Evolutionary conservation across 2,113 vertebrate species (phyloP), one percentile per base, ranked within the genome.

Genomic region (Elgaria multicarinata): DNA sequence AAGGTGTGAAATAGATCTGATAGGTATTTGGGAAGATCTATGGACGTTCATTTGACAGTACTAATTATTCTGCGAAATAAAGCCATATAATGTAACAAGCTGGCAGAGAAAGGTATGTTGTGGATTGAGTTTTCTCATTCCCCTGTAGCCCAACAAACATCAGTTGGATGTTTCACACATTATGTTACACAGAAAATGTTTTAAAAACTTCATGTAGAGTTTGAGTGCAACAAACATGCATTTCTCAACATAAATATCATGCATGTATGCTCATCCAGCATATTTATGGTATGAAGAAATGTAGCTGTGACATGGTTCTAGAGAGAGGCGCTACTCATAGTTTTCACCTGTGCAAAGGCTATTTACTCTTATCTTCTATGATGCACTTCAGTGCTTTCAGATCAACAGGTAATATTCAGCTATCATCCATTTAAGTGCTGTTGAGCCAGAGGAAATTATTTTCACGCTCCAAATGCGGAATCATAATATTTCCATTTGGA

Each of bases 401-500:
- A 84, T 62, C 58, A 72, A 58, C 66, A 81, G 44, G 33, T 22
- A 66, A 74, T 50, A 39, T 67, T 77, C 81, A 84, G 72, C 84
- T 89, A 84, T 82, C 67, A 33, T 50, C 71, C 71, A 55, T 74
- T 76, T 83, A 64, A 77, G 72, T 67, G n/a, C 33, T 53, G 81
- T 69, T 66, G 33, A 89, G 62, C 81, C 67, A 75, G 58, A 69
- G 14, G 81, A 89, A 84, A 84, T 75, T 67, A 67, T 84, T 77
- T 84, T 50, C 31, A 31, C 2, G 50, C 39, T 62, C 42, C 66
- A 80, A 72, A 36, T 86, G 75, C 46, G 55, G 81, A 14, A 14
- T 75, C 81, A 31, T 77, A 84, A 84, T 83, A 62, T 74, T 64
- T 79, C 67, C n/a, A 77, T 67, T 42, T 84, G 42, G 44, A 84